A percentile compares a stretch with the other conserved stretches of the same genome.
phyloP scores from a whole-genome alignment of 1,140 invertebrate genomes.

The Lamellibrachia luymesi region DNA sequence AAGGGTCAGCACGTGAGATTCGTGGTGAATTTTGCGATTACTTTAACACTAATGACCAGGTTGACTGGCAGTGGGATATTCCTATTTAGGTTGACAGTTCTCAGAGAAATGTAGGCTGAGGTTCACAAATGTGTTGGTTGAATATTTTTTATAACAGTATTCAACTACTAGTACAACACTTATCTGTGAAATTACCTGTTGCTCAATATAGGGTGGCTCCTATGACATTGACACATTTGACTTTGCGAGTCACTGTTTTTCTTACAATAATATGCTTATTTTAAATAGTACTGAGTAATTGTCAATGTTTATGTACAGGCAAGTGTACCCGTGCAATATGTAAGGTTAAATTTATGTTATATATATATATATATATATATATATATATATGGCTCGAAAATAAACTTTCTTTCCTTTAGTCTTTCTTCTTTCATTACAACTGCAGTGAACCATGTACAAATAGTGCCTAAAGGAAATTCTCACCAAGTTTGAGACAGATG shows the following conservation, averaged over 20 bases:
- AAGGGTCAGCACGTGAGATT: background rate
- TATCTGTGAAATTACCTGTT: no score
- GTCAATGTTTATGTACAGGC: no score
- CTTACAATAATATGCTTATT: no score
- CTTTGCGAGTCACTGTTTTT: no score
- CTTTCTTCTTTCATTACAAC: background rate
- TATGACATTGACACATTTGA: no score
- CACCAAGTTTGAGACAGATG: background rate
- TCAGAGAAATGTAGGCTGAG: no score
- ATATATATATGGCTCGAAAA: background rate
- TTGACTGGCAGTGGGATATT: background rate
- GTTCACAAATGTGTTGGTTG: no score
- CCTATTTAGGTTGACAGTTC: background rate
- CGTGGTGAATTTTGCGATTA: background rate
- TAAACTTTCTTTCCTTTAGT: background rate
- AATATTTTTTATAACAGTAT: no score
- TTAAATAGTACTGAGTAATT: no score
- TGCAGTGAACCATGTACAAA: background rate
- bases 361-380: background rate
- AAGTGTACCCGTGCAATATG: no score
- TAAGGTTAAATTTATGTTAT: background rate
- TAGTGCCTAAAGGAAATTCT: background rate
- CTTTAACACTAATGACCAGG: background rate
- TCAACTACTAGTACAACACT: no score
- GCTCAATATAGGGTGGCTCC: no score